Base-by-base conservation (phyloP, 1,140 invertebrate genomes). In the Spodoptera frugiperda region DNA sequence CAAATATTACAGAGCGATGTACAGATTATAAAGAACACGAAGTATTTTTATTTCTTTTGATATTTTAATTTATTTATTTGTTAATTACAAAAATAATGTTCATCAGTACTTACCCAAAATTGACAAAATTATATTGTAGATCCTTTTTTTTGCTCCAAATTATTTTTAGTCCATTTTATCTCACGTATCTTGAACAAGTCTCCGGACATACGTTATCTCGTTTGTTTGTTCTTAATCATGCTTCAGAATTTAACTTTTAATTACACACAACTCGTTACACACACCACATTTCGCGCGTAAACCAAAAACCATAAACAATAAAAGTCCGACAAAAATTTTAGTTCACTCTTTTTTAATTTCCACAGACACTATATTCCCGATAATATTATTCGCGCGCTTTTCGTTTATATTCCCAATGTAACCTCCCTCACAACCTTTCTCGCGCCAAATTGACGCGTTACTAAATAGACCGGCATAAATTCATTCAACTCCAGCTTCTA, bases 391-490 rank as follows among this genome's bases (percentile, higher is more conserved):
- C 90, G 86, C 91, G 91, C 86, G 82, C 89, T 92, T 91, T 92
- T 88, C 77, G 70, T 17, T 25, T 10, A 74, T 19, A 19, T 63
- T 57, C 63, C 44, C 17, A 48, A 71, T 72, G 73, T 72, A 82
- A 84, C 80, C 74, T 71, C 78, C 84, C 82, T 57, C 84, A 90
- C 90, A 82, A 93, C 92, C 89, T 89, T 87, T 86, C 92, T 91
- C 91, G 89, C 90, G 90, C 89, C 89, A 91, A 93, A 90, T 93
- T 93, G 88, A 91, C 91, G 89, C 89, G 89, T 85, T 86, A 93
- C 92, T 93, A 92, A 92, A 93, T 93, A 89, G 89, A 92, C 89
- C 90, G 89, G 84, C 89, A 92, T 93, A 93, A 91, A 93, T 91
- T 93, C 91, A 93, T 93, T 93, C 92, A 93, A 92, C 89, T 92